A percentile compares a stretch with the other conserved stretches of the same genome.
phyloP scores from a whole-genome alignment of 1,140 invertebrate species.

The Papilio xuthus region DNA sequence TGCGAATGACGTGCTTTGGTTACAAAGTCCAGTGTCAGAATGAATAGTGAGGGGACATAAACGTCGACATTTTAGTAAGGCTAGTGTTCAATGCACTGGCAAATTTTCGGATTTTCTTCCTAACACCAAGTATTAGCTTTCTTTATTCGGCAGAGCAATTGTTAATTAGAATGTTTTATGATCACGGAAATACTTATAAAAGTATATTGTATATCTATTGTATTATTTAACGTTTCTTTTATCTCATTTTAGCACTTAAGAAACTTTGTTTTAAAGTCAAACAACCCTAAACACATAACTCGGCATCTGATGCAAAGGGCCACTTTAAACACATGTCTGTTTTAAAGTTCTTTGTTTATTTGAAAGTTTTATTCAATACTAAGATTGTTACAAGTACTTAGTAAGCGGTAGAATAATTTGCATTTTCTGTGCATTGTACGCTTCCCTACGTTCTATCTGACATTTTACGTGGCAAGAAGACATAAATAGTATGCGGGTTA shows the following conservation, averaged over 20 bases:
- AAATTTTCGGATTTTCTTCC: too few species aligned
- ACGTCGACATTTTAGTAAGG: too few species aligned
- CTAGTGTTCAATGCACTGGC: too few species aligned
- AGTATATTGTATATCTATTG: neutral
- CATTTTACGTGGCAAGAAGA: neutral
- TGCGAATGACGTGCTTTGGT: too few species aligned
- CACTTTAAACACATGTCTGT: neutral
- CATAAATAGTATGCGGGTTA: neutral
- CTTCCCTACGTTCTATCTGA: neutral
- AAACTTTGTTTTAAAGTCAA: slow-evolving; percentile 30
- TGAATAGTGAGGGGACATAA: too few species aligned
- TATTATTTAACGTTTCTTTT: neutral
- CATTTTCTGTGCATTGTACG: neutral
- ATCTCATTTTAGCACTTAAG: slow-evolving; percentile 12
- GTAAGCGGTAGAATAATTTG: neutral
- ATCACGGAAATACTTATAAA: neutral
- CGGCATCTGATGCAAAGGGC: slow-evolving; percentile 9
- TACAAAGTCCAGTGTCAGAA: too few species aligned
- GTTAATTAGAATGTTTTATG: neutral
- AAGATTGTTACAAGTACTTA: neutral
- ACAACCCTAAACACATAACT: slow-evolving; percentile 29
- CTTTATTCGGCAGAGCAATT: neutral
- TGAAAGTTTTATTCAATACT: slow-evolving; percentile 18
- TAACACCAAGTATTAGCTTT: too few species aligned
- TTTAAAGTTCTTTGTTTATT: neutral